phyloP scores from a whole-genome alignment of 1,140 invertebrate species.

The Anoplophora glabripennis region DNA sequence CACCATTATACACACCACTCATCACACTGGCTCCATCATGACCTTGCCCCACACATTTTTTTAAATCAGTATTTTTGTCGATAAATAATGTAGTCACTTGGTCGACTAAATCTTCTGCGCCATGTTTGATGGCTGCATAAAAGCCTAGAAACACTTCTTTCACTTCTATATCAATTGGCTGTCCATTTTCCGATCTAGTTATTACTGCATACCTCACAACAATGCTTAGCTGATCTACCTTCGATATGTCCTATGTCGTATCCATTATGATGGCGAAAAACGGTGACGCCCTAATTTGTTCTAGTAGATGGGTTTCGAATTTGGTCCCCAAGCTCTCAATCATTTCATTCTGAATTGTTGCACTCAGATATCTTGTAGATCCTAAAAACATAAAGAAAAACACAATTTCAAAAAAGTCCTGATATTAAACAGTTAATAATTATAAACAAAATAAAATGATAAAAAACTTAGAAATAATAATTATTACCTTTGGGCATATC shows the following conservation, averaged over 20 bases:
- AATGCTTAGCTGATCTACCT: slow-evolving; percentile 11
- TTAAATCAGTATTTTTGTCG: slow-evolving; percentile 5
- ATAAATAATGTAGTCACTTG: background rate
- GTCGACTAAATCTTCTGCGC: background rate
- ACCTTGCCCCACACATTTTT: slow-evolving; percentile 32
- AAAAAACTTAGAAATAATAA: slow-evolving; percentile 8
- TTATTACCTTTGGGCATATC: slow-evolving; percentile 14
- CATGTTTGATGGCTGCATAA: slow-evolving; percentile 10
- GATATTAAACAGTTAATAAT: slow-evolving; percentile 6
- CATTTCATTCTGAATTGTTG: slow-evolving; percentile 27
- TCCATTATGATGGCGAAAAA: too few species aligned
- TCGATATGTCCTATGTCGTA: too few species aligned
- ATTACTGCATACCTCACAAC: slow-evolving; percentile 18
- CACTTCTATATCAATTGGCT: slow-evolving; percentile 11
- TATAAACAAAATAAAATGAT: slow-evolving; percentile 6
- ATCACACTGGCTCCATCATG: slow-evolving; percentile 33
- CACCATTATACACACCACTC: slow-evolving; percentile 28
- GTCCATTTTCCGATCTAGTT: slow-evolving; percentile 14
- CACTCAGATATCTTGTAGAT: slow-evolving; percentile 13
- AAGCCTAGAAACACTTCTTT: slow-evolving; percentile 14
- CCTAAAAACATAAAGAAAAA: slow-evolving; percentile 13
- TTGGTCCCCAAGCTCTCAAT: slow-evolving; percentile 31
- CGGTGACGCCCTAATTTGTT: slow-evolving; percentile 32
- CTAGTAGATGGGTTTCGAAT: slow-evolving; percentile 26
- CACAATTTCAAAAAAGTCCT: background rate